A percentile compares a stretch with the other conserved stretches of the same genome.
These are phyloP conservation scores for Lepus americanus DNA, from an alignment of 2,113 vertebrate species.

Conservation along the genomic window DNA sequence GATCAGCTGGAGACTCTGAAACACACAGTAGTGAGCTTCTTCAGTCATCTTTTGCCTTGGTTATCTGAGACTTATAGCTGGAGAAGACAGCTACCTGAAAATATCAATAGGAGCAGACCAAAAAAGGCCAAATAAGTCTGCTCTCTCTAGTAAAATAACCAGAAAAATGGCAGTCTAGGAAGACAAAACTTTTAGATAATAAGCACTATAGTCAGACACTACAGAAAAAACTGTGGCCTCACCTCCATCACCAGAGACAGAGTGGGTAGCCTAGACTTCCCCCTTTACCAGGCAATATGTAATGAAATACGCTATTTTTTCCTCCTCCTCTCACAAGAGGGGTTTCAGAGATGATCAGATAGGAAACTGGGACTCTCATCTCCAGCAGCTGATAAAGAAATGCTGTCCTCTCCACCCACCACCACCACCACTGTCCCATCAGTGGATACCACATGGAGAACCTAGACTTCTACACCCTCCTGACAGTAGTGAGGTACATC, in stretches of 20 bases:
- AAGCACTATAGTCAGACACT: not conserved
- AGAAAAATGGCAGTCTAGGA: not conserved
- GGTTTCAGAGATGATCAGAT: not conserved
- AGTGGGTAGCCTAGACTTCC: not conserved
- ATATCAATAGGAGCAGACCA: not conserved
- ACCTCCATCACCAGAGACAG: not conserved
- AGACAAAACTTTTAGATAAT: conserved; percentile 10
- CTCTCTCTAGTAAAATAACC: not conserved
- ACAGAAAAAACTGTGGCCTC: not conserved
- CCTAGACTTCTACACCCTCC: not conserved
- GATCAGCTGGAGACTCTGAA: not conserved
- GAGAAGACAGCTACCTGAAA: conserved; percentile 12
- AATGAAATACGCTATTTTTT: not conserved
- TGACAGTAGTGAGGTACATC: not conserved
- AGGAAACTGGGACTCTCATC: not conserved
- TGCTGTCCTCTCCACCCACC: not conserved
- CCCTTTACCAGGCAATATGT: not conserved
- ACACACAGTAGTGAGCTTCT: not conserved
- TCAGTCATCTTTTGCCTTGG: not conserved
- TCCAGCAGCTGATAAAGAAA: not conserved
- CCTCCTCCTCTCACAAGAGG: not conserved
- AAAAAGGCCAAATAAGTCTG: not conserved
- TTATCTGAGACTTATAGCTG: conserved; percentile 6
- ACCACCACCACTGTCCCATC: not conserved
- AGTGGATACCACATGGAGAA: not conserved